A percentile compares a stretch with the other conserved stretches of the same genome.
Conservation (phyloP, 23 tunicate species). For the Corella eumyota region DNA sequence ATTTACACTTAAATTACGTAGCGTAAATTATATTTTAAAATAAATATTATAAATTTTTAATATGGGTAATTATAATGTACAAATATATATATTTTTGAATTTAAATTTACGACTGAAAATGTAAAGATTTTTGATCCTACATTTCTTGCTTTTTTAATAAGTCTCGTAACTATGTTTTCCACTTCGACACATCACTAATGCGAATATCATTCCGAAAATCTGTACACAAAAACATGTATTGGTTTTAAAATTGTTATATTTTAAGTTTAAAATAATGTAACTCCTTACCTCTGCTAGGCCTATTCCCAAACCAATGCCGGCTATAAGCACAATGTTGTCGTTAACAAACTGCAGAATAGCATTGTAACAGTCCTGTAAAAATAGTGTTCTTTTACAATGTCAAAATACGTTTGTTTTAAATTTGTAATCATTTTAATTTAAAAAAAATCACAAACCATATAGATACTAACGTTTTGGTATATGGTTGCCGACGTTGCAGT, state of each 20-base stretch:
- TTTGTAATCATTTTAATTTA: no score
- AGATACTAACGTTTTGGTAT: constrained; percentile 28
- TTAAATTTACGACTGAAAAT: no score
- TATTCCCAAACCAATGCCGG: constrained; percentile 66
- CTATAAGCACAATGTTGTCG: constrained; percentile 63
- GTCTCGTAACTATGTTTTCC: constrained; percentile 18
- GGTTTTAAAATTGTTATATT: neutral
- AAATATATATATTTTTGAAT: no score
- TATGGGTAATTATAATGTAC: no score
- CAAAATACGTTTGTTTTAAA: no score
- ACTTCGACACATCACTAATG: constrained; percentile 47
- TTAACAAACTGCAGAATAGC: constrained; percentile 39
- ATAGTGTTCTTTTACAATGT: no score
- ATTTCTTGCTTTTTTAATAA: constrained; percentile 11
- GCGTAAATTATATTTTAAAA: no score
- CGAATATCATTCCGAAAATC: constrained; percentile 76
- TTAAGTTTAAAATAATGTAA: neutral
- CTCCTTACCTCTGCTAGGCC: constrained; percentile 65
- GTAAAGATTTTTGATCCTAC: no score
- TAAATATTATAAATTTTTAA: no score
- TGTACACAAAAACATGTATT: constrained; percentile 11
- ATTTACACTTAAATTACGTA: no score
- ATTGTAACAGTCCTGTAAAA: constrained; percentile 49
- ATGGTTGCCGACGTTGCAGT: constrained; percentile 14
- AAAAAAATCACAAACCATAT: neutral